phyloP scores from a whole-genome alignment of 2,888 invertebrate species.

The Macrophya alboannulata region DNA sequence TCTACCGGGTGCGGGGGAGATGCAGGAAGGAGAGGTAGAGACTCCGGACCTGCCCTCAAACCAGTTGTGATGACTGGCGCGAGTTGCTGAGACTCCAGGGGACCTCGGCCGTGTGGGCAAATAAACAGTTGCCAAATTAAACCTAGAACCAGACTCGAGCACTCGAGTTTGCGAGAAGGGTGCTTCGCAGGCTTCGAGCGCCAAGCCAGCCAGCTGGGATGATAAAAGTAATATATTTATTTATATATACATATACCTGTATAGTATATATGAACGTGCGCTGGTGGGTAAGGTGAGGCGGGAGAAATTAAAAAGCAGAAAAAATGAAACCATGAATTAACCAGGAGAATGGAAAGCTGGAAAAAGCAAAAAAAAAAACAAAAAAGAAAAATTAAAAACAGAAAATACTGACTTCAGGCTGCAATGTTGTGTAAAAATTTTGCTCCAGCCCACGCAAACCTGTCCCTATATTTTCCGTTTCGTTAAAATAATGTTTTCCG shows the following conservation, averaged over 20 bases:
- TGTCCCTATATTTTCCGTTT: constrained; percentile 20
- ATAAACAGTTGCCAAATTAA: constrained; percentile 60
- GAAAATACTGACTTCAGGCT: not conserved
- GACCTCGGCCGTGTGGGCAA: constrained; percentile 56
- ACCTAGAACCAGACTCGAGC: constrained; percentile 54
- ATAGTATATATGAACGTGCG: not conserved
- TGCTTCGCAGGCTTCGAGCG: constrained; percentile 34
- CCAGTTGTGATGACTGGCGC: constrained; percentile 49
- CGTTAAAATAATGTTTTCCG: constrained; percentile 28
- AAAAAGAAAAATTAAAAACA: not conserved
- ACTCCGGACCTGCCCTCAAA: constrained; percentile 32
- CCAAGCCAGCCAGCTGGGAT: constrained; percentile 11
- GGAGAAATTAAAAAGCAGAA: constrained; percentile 40
- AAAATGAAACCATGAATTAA: constrained; percentile 40
- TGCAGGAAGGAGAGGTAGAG: constrained; percentile 29
- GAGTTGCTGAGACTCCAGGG: constrained; percentile 35
- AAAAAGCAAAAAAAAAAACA: constrained; percentile 1
- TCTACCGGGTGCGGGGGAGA: not conserved
- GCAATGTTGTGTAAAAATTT: constrained; percentile 47
- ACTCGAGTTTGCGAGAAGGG: constrained; percentile 29
- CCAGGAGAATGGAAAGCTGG: constrained; percentile 26
- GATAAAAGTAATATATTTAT: constrained; percentile 34
- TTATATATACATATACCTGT: constrained; percentile 7
- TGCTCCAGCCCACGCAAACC: not conserved
- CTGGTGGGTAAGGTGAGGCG: not conserved